Evolutionary conservation across 1,140 invertebrate genomes (phyloP).

Genomic region (Aphelinus atriplicis): DNA sequence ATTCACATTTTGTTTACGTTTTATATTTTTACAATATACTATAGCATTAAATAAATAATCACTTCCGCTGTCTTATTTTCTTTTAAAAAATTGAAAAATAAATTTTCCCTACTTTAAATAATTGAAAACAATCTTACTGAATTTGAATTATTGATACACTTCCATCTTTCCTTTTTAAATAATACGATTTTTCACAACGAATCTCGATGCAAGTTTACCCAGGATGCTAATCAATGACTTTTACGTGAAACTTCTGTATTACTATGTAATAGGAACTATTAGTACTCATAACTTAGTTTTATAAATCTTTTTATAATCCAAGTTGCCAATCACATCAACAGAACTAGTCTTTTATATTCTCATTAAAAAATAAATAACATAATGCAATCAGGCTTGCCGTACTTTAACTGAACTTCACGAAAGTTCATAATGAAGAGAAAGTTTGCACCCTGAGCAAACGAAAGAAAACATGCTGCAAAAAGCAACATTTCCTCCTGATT

Average conservation of each 20-base stretch:
- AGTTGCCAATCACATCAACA: slow-evolving; percentile 39
- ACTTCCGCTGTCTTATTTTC: slow-evolving; percentile 14
- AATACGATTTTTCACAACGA: slow-evolving; percentile 9
- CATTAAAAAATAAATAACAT: slow-evolving; percentile 22
- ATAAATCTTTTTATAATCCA: slow-evolving; percentile 33
- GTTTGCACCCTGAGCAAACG: slow-evolving; percentile 14
- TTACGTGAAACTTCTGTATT: slow-evolving; percentile 9
- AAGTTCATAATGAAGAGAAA: background rate
- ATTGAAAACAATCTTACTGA: slow-evolving; percentile 17
- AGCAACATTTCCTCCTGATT: background rate
- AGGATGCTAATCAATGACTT: slow-evolving; percentile 24
- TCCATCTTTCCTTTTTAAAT: slow-evolving; percentile 1
- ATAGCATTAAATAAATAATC: slow-evolving; percentile 30
- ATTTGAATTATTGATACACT: background rate
- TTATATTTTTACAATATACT: slow-evolving; percentile 28
- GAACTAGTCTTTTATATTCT: slow-evolving; percentile 20
- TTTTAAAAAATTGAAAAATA: slow-evolving; percentile 26
- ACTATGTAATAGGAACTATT: slow-evolving; percentile 40
- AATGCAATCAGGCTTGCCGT: slow-evolving; percentile 25
- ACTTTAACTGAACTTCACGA: slow-evolving; percentile 4
- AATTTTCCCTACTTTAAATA: slow-evolving; percentile 6
- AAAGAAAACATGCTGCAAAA: background rate
- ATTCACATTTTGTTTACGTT: slow-evolving; percentile 11
- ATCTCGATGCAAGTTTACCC: slow-evolving; percentile 17
- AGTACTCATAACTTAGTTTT: slow-evolving; percentile 35